Evolutionary conservation across 2,797 vertebrate species (phyloP).

Genomic region (Etheostoma nigrum): DNA sequence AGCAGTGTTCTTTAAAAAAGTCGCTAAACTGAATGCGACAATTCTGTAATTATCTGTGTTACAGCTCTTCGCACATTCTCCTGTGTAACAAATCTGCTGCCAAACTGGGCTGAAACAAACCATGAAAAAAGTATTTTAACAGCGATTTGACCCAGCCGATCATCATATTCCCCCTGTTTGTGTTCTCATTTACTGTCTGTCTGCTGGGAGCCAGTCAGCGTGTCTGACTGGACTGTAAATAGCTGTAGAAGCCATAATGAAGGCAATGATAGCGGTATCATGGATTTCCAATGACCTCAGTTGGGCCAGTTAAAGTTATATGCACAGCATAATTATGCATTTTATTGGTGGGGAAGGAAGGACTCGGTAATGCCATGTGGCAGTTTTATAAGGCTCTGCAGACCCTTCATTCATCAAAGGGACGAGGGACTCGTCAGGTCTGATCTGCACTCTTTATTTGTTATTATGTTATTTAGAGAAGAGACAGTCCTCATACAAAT

Average conservation of each 20-base stretch:
- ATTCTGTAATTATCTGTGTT: background rate
- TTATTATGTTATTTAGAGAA: background rate
- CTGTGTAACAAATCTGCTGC: background rate
- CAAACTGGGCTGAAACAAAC: conserved; percentile 13
- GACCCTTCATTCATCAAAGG: conserved; percentile 23
- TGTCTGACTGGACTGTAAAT: conserved; percentile 56
- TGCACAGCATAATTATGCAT: conserved; percentile 60
- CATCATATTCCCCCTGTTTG: conserved; percentile 25
- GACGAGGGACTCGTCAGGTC: conserved; percentile 5
- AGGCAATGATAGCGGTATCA: conserved; percentile 48
- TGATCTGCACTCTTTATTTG: background rate
- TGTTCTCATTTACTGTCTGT: conserved; percentile 38
- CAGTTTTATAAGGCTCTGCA: conserved; percentile 61
- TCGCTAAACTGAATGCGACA: background rate
- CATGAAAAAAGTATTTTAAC: background rate
- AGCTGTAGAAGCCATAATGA: conserved; percentile 50
- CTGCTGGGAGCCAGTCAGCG: conserved; percentile 44
- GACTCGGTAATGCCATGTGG: conserved; percentile 62
- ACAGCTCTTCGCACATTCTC: background rate
- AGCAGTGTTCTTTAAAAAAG: background rate
- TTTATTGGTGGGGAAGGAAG: conserved; percentile 61
- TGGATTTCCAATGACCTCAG: conserved; percentile 73
- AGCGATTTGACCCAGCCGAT: conserved; percentile 21
- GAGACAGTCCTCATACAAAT: background rate
- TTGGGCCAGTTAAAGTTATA: conserved; percentile 67